Evolutionary conservation across 2,113 vertebrate genomes (phyloP).

Genomic region (Lepus timidus): DNA sequence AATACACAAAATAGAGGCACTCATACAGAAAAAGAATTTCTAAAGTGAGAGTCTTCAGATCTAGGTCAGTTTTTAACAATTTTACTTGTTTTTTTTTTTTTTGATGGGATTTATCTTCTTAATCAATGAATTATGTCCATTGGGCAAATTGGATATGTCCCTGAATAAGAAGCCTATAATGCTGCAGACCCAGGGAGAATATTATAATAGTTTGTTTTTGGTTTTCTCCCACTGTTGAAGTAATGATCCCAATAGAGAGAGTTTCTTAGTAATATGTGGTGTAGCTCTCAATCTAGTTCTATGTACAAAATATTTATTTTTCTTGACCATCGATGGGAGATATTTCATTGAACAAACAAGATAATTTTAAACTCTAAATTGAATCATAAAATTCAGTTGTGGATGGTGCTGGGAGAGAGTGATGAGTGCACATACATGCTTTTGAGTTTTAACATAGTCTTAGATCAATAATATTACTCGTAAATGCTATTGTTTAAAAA

Average conservation of each 20-base stretch:
- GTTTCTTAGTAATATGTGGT: neutral
- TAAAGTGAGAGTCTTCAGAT: slow-evolving; percentile 35
- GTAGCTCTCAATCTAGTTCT: slow-evolving; percentile 45
- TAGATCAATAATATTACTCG: neutral
- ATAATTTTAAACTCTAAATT: slow-evolving; percentile 23
- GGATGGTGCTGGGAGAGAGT: neutral
- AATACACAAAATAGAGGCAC: slow-evolving; percentile 21
- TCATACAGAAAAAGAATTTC: slow-evolving; percentile 36
- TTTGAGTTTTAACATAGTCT: neutral
- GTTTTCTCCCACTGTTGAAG: neutral
- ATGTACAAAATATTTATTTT: slow-evolving; percentile 39
- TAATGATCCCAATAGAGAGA: neutral
- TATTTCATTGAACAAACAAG: neutral
- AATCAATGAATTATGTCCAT: neutral
- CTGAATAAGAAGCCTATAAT: neutral
- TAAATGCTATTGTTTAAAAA: neutral
- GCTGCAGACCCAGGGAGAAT: neutral
- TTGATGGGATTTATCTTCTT: slow-evolving; percentile 7
- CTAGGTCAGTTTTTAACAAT: slow-evolving; percentile 51
- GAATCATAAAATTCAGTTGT: neutral
- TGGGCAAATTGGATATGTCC: neutral
- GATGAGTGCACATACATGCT: neutral
- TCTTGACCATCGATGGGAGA: neutral
- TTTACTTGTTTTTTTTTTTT: slow-evolving; percentile 2
- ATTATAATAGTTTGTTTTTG: neutral